Conservation (phyloP, 1,140 invertebrate genomes). For the Aleiodes sp. region DNA sequence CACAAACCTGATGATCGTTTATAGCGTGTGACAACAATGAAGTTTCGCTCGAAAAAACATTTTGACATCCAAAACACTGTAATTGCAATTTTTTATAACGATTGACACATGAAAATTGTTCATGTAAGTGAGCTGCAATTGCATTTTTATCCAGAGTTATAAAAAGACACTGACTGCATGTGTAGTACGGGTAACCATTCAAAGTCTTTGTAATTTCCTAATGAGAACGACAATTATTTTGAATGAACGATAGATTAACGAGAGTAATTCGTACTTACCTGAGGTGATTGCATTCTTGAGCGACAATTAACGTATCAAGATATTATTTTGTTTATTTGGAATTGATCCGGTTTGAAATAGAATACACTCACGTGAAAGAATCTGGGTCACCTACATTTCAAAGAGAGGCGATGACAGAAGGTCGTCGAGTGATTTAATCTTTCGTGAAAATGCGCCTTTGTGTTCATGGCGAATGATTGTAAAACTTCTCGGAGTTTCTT, state of each 20-base stretch:
- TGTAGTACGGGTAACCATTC: conserved; percentile 42
- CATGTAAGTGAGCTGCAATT: conserved; percentile 46
- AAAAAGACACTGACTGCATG: conserved; percentile 53
- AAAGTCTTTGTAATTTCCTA: not conserved
- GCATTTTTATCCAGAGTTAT: conserved; percentile 40
- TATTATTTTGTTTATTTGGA: no score
- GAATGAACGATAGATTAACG: no score
- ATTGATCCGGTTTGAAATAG: no score
- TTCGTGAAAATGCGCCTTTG: not conserved
- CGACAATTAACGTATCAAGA: no score
- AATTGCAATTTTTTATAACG: not conserved
- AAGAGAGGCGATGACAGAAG: not conserved
- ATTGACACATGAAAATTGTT: conserved; percentile 34
- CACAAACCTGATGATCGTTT: conserved; percentile 14
- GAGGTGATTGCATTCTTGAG: no score
- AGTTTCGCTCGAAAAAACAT: conserved; percentile 34
- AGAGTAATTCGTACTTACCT: no score
- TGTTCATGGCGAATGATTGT: not conserved
- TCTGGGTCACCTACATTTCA: no score
- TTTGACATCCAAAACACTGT: conserved; percentile 39
- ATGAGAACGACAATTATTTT: no score
- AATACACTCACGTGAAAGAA: no score
- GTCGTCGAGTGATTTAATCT: not conserved
- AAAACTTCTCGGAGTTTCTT: not conserved
- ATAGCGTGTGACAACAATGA: conserved; percentile 38